These are phyloP conservation scores for Poecilia wingei DNA, from an alignment of 2,797 vertebrate genomes.

Conservation along the genomic window DNA sequence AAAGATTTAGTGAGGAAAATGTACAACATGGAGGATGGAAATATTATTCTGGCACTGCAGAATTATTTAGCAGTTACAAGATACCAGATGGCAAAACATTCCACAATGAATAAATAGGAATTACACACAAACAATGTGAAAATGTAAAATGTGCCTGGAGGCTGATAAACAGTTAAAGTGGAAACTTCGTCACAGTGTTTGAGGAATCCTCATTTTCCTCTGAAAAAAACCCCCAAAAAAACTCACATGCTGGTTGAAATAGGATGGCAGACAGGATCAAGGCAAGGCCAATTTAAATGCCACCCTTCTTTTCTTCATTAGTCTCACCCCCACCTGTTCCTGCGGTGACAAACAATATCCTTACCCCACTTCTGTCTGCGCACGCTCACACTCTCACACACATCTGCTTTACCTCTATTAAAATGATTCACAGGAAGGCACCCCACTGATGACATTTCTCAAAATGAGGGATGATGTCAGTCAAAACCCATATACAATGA, in stretches of 20 bases:
- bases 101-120: constrained; percentile 10
- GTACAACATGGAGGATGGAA: not conserved
- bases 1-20: not conserved
- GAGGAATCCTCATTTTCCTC: constrained; percentile 53
- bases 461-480: constrained; percentile 76
- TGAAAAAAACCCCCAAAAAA: not conserved
- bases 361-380: constrained; percentile 53
- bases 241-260: constrained; percentile 44
- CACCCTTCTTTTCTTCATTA: constrained; percentile 78
- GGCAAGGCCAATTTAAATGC: constrained; percentile 76
- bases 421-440: constrained; percentile 76
- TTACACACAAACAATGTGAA: constrained; percentile 16
- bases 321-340: constrained; percentile 76
- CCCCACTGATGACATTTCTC: constrained; percentile 70
- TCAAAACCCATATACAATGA: constrained; percentile 69
- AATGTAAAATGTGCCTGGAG: constrained; percentile 13
- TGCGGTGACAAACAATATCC: constrained; percentile 78
- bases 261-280: constrained; percentile 28
- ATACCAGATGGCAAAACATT: constrained; percentile 6
- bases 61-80: constrained; percentile 1
- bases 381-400: constrained; percentile 52
- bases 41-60: not conserved
- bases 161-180: constrained; percentile 19
- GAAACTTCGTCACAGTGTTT: constrained; percentile 29
- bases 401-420: constrained; percentile 75